These are phyloP conservation scores for Passerculus sandwichensis DNA, from an alignment of 2,797 vertebrate species.

Conservation along the genomic window DNA sequence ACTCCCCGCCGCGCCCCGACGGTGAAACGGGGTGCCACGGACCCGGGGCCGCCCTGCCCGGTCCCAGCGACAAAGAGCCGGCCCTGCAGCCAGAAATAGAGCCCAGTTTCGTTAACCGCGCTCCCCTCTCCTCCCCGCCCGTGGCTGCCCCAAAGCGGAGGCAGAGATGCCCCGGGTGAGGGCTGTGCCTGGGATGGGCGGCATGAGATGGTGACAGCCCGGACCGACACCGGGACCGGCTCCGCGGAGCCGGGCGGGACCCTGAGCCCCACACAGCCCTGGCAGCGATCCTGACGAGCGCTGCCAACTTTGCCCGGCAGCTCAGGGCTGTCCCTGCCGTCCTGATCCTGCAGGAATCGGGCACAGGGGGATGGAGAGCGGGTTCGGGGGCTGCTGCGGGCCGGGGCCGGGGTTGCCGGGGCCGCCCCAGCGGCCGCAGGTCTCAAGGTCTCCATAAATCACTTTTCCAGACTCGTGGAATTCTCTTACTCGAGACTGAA, in stretches of 20 bases:
- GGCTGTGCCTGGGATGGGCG: not conserved
- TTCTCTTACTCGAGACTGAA: not conserved
- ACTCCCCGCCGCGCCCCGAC: not conserved
- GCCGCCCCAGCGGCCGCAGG: not conserved
- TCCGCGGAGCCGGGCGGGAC: not conserved
- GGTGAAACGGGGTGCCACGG: not conserved
- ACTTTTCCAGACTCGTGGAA: not conserved
- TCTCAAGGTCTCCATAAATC: not conserved
- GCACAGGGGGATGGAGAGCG: not conserved
- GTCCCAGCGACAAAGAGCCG: not conserved
- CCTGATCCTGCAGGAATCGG: not conserved
- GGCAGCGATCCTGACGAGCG: not conserved
- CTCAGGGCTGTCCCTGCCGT: not conserved
- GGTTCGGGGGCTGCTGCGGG: not conserved
- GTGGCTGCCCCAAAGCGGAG: not conserved
- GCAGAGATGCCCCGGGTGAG: not conserved
- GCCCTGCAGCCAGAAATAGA: not conserved
- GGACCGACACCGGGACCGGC: not conserved
- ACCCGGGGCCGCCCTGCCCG: not conserved
- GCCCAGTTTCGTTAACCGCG: constrained; percentile 25
- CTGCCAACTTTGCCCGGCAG: not conserved
- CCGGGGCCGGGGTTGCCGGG: not conserved
- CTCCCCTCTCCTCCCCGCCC: not conserved
- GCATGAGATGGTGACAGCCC: not conserved
- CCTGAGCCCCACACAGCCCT: not conserved